These are phyloP conservation scores for Propithecus deckenii DNA, from an alignment of 2,797 vertebrate species.

Conservation along the genomic window DNA sequence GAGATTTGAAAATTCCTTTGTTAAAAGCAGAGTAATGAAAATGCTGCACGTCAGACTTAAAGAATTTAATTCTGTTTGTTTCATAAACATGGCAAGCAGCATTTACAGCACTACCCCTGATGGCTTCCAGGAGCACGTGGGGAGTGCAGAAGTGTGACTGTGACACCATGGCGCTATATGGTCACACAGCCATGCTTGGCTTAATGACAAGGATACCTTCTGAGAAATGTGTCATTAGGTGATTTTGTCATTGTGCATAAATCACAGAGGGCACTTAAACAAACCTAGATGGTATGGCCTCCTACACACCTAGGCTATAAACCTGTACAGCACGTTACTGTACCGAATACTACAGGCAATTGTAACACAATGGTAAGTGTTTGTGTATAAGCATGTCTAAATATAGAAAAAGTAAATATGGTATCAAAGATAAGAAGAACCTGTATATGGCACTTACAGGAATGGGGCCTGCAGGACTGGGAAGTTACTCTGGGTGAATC, in stretches of 20 bases:
- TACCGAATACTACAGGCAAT: neutral
- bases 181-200: neutral
- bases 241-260: neutral
- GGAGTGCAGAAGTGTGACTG: neutral
- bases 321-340: neutral
- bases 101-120: neutral
- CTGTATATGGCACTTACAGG: neutral
- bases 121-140: neutral
- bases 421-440: neutral
- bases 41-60: neutral
- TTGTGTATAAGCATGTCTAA: neutral
- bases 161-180: neutral
- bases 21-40: constrained; percentile 45
- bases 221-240: neutral
- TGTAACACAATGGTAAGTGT: neutral
- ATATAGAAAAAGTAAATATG: neutral
- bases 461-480: too few relatives aligned
- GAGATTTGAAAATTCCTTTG: neutral
- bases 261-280: neutral
- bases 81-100: neutral
- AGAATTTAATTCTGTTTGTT: neutral
- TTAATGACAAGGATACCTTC: too few relatives aligned
- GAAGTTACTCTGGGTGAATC: neutral
- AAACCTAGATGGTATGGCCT: neutral
- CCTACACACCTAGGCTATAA: too few relatives aligned